phyloP scores from a whole-genome alignment of 2,797 vertebrate genomes.

The Arvicola amphibius region DNA sequence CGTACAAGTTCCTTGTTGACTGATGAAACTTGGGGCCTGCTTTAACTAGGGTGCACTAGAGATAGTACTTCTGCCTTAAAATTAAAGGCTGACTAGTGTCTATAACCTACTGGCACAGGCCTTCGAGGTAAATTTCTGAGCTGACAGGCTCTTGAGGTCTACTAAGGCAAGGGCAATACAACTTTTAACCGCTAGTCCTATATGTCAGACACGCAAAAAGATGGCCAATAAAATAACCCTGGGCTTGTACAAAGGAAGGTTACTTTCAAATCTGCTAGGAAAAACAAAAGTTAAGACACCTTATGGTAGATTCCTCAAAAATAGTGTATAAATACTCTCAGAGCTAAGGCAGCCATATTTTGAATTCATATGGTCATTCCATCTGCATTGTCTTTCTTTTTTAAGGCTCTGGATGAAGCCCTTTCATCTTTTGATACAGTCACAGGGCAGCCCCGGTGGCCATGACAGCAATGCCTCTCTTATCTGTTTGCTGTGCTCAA shows the following conservation, averaged over 20 bases:
- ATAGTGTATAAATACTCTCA: slow-evolving; percentile 3
- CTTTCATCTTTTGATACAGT: not conserved
- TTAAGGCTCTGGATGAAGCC: not conserved
- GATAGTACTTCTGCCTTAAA: not conserved
- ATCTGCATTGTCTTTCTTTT: not conserved
- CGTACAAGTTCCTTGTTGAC: not conserved
- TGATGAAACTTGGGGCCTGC: not conserved
- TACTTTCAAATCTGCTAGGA: not conserved
- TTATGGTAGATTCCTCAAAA: not conserved
- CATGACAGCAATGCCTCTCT: slow-evolving; percentile 38
- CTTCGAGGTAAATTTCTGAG: not conserved
- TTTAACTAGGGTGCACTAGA: not conserved
- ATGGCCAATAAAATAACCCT: not conserved
- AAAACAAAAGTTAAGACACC: not conserved
- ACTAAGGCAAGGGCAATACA: not conserved
- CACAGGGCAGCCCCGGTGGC: not conserved
- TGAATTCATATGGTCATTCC: not conserved
- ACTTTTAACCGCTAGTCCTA: not conserved
- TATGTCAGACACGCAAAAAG: not conserved
- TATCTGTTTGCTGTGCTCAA: slow-evolving; percentile 78
- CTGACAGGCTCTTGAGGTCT: not conserved
- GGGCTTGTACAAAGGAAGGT: not conserved
- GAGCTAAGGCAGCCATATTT: not conserved
- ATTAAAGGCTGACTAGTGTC: not conserved
- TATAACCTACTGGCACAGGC: not conserved